These are phyloP conservation scores for Zygogramma bicolorata DNA, from an alignment of 2,888 invertebrate genomes.

Conservation along the genomic window DNA sequence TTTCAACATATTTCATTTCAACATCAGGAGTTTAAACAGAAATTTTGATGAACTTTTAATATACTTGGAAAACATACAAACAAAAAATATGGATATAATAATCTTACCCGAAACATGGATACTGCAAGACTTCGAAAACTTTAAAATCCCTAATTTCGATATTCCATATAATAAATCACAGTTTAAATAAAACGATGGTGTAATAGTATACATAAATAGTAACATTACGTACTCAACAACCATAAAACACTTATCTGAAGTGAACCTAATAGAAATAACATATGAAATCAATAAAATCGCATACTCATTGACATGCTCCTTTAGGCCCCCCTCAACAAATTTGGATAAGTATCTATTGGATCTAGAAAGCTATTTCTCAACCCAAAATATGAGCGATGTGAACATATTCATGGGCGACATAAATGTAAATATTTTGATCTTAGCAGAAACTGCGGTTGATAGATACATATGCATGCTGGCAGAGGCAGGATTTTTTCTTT, in stretches of 20 bases:
- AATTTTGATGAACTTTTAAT: conserved; percentile 14
- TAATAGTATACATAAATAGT: conserved; percentile 14
- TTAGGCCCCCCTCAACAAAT: conserved; percentile 22
- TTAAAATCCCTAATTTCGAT: conserved; percentile 2
- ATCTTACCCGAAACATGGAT: conserved; percentile 17
- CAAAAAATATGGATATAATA: conserved; percentile 16
- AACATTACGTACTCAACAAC: neutral
- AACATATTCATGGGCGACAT: conserved; percentile 21
- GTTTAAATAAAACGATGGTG: conserved; percentile 20
- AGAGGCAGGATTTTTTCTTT: no score
- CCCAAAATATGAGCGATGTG: conserved; percentile 3
- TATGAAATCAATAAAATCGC: conserved; percentile 4
- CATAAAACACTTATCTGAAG: conserved; percentile 9
- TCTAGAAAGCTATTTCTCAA: conserved; percentile 8
- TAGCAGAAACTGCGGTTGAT: no score
- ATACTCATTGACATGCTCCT: conserved; percentile 11
- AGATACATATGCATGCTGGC: no score
- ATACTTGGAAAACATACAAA: conserved; percentile 3
- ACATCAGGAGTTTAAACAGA: conserved; percentile 13
- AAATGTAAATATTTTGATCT: conserved; percentile 22
- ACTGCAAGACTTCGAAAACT: conserved; percentile 2
- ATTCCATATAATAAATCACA: conserved; percentile 15
- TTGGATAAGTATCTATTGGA: neutral
- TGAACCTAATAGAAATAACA: conserved; percentile 10
- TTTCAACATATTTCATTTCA: conserved; percentile 16